Evolutionary conservation across 1,140 invertebrate genomes (phyloP).

Genomic region (Apocrypta bakeri): DNA sequence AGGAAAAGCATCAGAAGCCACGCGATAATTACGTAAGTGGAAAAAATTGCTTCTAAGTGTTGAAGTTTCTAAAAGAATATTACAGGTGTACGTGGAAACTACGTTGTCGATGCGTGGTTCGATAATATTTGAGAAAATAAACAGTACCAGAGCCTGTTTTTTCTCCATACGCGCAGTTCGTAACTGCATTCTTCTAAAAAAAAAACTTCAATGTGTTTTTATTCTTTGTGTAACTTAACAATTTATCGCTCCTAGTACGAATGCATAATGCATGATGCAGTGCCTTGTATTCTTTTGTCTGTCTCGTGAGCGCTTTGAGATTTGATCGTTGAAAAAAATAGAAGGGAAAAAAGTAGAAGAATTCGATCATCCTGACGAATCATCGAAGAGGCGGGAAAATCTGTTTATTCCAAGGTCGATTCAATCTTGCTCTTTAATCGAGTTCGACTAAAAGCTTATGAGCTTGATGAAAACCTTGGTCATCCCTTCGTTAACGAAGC

Average conservation of each 20-base stretch:
- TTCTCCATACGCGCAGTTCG: too few relatives aligned
- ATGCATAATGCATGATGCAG: not conserved
- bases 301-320: not conserved
- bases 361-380: not conserved
- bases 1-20: not conserved
- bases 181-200: not conserved
- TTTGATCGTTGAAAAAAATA: not conserved
- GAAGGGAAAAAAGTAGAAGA: conserved; percentile 5
- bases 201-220: not conserved
- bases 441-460: not conserved
- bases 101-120: too few relatives aligned
- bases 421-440: not conserved
- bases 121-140: not conserved
- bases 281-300: not conserved
- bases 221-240: not conserved
- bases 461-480: not conserved
- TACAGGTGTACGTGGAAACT: too few relatives aligned
- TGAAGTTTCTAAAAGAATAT: not conserved
- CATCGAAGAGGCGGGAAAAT: not conserved
- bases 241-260: not conserved
- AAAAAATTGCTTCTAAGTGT: not conserved
- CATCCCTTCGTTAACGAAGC: too few relatives aligned
- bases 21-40: conserved; percentile 3
- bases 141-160: too few relatives aligned
- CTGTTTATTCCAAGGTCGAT: conserved; percentile 7